Evolutionary conservation across 1,140 invertebrate species (phyloP).

Genomic region (Brachionus calyciflorus): DNA sequence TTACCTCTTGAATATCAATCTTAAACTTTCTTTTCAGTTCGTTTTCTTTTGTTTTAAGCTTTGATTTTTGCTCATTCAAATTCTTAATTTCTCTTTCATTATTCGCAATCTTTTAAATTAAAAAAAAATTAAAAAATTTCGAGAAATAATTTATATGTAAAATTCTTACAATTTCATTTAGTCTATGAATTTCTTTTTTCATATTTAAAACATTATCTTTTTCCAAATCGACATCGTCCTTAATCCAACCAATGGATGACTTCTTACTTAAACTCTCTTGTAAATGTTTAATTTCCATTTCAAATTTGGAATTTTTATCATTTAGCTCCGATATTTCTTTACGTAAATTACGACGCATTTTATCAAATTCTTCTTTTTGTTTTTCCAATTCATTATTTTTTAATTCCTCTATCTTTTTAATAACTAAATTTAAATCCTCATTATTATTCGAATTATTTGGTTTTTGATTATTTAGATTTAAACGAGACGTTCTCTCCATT

Average conservation of each 20-base stretch:
- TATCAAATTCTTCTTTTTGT: slow-evolving; percentile 13
- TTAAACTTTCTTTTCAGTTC: background rate
- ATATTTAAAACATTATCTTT: slow-evolving; percentile 24
- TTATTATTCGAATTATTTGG: background rate
- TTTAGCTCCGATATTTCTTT: slow-evolving; percentile 7
- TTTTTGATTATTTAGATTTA: background rate
- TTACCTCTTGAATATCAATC: slow-evolving; percentile 19
- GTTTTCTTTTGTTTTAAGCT: slow-evolving; percentile 1
- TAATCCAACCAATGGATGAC: slow-evolving; percentile 37
- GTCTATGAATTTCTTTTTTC: slow-evolving; percentile 1
- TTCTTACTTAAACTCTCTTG: slow-evolving; percentile 31
- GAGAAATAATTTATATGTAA: background rate
- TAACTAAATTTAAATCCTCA: background rate
- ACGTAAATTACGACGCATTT: background rate
- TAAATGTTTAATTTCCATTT: slow-evolving; percentile 15
- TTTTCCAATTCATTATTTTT: slow-evolving; percentile 33
- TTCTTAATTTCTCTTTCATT: slow-evolving; percentile 23
- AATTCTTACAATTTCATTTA: background rate
- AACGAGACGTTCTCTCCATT: slow-evolving; percentile 51
- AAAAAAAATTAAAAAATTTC: background rate
- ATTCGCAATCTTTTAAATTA: background rate
- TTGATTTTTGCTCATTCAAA: background rate
- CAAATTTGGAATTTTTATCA: slow-evolving; percentile 45
- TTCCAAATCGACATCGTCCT: slow-evolving; percentile 41
- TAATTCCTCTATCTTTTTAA: slow-evolving; percentile 20